Conservation (phyloP, 2,797 vertebrate genomes). For the Danio tinwini region DNA sequence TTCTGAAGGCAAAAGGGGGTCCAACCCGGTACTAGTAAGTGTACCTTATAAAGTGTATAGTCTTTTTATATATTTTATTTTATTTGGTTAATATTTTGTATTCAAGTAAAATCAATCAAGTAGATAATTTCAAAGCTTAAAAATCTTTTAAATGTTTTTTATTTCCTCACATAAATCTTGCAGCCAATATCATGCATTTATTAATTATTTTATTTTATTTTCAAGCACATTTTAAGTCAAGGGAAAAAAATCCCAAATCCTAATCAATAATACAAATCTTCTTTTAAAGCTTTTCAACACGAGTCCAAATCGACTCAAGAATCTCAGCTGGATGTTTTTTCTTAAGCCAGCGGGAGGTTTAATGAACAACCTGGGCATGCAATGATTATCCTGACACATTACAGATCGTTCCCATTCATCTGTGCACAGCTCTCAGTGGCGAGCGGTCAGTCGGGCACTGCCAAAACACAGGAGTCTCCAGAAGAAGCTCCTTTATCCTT, state of each 20-base stretch:
- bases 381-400: not conserved
- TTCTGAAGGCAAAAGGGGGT: too few relatives aligned
- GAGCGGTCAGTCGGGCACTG: conserved; percentile 25
- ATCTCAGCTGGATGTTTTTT: not conserved
- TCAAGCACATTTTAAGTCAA: not conserved
- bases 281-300: not conserved
- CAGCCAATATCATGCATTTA: not conserved
- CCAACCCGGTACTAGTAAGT: too few relatives aligned
- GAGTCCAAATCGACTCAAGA: not conserved
- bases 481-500: conserved; percentile 44
- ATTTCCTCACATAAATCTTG: not conserved
- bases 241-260: not conserved
- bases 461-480: conserved; percentile 21
- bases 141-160: not conserved
- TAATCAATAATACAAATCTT: not conserved
- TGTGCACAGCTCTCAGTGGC: not conserved
- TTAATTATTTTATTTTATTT: too few relatives aligned
- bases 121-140: too few relatives aligned
- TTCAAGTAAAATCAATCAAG: too few relatives aligned
- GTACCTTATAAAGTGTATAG: too few relatives aligned
- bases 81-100: too few relatives aligned
- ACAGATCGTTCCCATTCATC: not conserved
- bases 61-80: too few relatives aligned
- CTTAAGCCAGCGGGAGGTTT: not conserved
- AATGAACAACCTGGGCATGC: not conserved